Conservation (phyloP, 2,113 vertebrate species). For the Phocoena sinus region DNA sequence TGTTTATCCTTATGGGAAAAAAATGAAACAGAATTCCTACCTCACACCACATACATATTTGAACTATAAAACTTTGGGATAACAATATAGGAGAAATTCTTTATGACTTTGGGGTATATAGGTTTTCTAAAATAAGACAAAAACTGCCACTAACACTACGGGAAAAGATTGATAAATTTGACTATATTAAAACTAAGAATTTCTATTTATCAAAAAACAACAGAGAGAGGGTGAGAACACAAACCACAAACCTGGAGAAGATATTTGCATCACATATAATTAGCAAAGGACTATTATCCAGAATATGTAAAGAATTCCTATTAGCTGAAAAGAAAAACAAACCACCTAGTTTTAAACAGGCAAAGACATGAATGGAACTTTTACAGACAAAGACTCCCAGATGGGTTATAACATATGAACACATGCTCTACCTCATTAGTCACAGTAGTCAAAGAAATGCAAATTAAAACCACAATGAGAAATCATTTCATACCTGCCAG, state of each 20-base stretch:
- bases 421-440: not conserved
- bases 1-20: not conserved
- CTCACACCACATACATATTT: not conserved
- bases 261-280: not conserved
- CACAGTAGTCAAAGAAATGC: not conserved
- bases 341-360: not conserved
- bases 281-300: not conserved
- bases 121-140: not conserved
- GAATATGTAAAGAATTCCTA: conserved; percentile 23
- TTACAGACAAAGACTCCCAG: not conserved
- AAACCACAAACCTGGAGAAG: not conserved
- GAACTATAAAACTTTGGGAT: not conserved
- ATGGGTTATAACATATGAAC: not conserved
- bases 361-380: not conserved
- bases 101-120: not conserved
- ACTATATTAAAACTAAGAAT: not conserved
- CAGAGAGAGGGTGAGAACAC: not conserved
- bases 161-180: conserved; percentile 1
- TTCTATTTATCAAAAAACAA: not conserved
- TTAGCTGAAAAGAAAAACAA: conserved; percentile 7
- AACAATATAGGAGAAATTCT: not conserved
- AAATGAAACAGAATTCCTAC: not conserved
- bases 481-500: not conserved
- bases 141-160: not conserved
- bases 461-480: conserved; percentile 19